phyloP scores from a whole-genome alignment of 2,113 vertebrate species.

The Glaucomys volans region DNA sequence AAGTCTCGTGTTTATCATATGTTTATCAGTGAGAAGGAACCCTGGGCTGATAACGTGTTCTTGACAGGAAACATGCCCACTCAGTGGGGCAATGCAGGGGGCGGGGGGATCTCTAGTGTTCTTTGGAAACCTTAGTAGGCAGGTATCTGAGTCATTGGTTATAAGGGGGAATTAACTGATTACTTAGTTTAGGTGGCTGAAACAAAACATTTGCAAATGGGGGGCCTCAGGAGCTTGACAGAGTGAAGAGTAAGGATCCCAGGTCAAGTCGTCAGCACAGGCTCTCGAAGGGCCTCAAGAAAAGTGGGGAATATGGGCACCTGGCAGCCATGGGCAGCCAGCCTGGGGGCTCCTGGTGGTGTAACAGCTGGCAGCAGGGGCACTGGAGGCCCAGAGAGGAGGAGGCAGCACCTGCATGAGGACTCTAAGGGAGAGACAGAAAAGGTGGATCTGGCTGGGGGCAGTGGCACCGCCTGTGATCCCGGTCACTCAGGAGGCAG shows the following conservation, averaged over 20 bases:
- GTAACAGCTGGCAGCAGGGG: background rate
- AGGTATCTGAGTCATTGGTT: background rate
- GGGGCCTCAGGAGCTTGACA: background rate
- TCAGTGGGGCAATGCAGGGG: background rate
- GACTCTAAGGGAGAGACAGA: background rate
- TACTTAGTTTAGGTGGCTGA: background rate
- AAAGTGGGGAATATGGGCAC: too few relatives aligned
- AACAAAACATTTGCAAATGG: background rate
- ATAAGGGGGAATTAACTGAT: background rate
- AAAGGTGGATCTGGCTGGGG: rapidly evolving
- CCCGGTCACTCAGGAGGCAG: too few relatives aligned
- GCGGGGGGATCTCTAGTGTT: background rate
- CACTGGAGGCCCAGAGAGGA: background rate
- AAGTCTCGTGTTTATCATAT: background rate
- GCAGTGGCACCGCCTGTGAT: too few relatives aligned
- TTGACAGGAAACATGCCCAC: background rate
- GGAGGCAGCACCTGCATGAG: rapidly evolving
- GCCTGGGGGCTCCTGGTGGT: background rate
- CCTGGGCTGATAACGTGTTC: background rate
- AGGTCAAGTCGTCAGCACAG: background rate
- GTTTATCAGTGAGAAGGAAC: background rate
- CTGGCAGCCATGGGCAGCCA: background rate
- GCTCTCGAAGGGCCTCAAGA: rapidly evolving
- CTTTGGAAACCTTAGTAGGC: background rate
- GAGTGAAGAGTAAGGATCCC: background rate